phyloP scores from a whole-genome alignment of 2,797 vertebrate genomes.

The Pempheris klunzingeri region DNA sequence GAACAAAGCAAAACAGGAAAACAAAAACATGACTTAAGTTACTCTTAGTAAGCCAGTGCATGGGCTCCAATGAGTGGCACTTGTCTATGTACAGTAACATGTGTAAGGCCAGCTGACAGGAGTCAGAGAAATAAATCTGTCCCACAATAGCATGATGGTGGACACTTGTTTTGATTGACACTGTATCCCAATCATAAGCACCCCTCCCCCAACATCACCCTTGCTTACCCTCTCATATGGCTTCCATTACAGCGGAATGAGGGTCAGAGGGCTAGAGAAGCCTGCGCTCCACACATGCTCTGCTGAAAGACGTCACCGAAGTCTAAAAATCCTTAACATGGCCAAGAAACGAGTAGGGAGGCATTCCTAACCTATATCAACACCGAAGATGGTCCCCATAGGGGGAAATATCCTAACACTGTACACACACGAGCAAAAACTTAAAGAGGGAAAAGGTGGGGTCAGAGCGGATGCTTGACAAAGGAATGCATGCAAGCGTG shows the following conservation, averaged over 20 bases:
- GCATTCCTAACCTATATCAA: conserved; percentile 59
- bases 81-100: conserved; percentile 53
- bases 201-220: conserved; percentile 45
- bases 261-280: conserved; percentile 72
- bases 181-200: conserved; percentile 27
- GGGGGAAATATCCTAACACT: conserved; percentile 20
- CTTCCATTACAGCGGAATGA: conserved; percentile 84
- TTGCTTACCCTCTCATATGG: conserved; percentile 79
- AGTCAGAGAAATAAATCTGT: conserved; percentile 19
- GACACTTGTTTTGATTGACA: conserved; percentile 56
- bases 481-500: conserved; percentile 58
- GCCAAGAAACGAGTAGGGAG: conserved; percentile 63
- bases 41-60: conserved; percentile 55
- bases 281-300: conserved; percentile 59
- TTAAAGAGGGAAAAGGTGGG: conserved; percentile 10
- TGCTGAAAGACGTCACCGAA: conserved; percentile 74
- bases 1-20: conserved; percentile 51
- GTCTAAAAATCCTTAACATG: conserved; percentile 61
- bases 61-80: conserved; percentile 46
- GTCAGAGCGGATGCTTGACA: conserved; percentile 36
- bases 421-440: conserved; percentile 28
- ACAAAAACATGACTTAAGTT: conserved; percentile 33
- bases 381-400: conserved; percentile 28
- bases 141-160: conserved; percentile 29
- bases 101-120: conserved; percentile 29